A percentile compares a stretch with the other conserved stretches of the same genome.
Conservation (phyloP, 2,113 vertebrate genomes). For the Xiphophorus maculatus region DNA sequence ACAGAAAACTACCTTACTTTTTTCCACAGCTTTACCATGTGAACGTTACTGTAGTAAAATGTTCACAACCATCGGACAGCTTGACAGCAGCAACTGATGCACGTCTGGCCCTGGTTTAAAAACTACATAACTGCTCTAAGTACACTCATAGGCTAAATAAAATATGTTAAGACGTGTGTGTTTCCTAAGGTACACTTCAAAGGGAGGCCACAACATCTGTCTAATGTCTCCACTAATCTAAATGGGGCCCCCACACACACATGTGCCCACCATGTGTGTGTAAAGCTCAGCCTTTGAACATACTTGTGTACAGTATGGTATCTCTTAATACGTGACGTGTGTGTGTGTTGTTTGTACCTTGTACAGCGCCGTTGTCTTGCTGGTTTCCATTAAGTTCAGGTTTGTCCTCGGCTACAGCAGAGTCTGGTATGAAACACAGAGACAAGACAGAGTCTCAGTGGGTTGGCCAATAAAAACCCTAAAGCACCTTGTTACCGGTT, state of each 20-base stretch:
- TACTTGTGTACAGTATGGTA: conserved; percentile 26
- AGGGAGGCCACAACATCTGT: conserved; percentile 67
- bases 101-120: neutral
- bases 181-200: conserved; percentile 66
- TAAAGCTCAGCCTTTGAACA: conserved; percentile 23
- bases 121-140: neutral
- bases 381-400: conserved; percentile 76
- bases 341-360: conserved; percentile 56
- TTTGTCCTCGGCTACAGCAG: conserved; percentile 64
- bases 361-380: conserved; percentile 70
- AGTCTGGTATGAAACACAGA: conserved; percentile 58
- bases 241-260: conserved; percentile 59
- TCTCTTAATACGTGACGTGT: conserved; percentile 33
- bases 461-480: conserved; percentile 49
- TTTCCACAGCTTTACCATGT: neutral
- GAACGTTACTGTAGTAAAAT: neutral
- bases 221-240: conserved; percentile 66
- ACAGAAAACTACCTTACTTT: neutral
- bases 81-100: neutral
- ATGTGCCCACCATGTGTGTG: conserved; percentile 46
- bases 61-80: neutral
- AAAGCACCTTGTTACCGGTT: conserved; percentile 20
- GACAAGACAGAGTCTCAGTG: conserved; percentile 55
- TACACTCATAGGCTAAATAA: conserved; percentile 2
- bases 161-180: conserved; percentile 34